Conservation (phyloP, 2,888 invertebrate genomes). For the Nezara viridula region DNA sequence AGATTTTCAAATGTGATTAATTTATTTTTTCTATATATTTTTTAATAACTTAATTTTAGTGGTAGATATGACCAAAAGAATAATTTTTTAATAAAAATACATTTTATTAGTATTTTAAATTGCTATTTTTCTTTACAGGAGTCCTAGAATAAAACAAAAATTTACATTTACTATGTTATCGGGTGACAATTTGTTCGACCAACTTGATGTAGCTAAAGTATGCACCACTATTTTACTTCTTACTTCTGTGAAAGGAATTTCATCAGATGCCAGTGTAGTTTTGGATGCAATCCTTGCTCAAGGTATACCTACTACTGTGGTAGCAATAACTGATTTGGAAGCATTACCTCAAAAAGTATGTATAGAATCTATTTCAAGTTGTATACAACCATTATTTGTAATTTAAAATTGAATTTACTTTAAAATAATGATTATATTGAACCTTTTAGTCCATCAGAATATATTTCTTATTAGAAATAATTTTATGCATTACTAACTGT, state of each 20-base stretch:
- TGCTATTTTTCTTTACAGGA: constrained; percentile 71
- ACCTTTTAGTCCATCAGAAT: too few species aligned
- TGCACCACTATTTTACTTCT: constrained; percentile 88
- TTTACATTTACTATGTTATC: constrained; percentile 85
- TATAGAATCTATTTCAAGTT: not conserved
- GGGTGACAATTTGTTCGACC: constrained; percentile 79
- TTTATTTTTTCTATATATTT: too few species aligned
- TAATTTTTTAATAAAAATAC: too few species aligned
- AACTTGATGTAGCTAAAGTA: constrained; percentile 87
- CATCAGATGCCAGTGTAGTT: constrained; percentile 28
- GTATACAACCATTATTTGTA: not conserved
- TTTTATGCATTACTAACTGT: too few species aligned
- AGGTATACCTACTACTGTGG: constrained; percentile 83
- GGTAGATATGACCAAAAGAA: too few species aligned
- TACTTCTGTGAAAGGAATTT: constrained; percentile 76
- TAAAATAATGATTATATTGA: not conserved
- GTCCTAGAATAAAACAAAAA: constrained; percentile 90
- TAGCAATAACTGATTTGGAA: constrained; percentile 82
- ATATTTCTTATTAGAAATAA: too few species aligned
- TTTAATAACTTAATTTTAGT: too few species aligned
- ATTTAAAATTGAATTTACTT: constrained; percentile 50
- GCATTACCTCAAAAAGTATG: constrained; percentile 77
- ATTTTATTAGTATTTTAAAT: not conserved
- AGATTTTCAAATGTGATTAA: too few species aligned
- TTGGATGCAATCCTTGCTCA: constrained; percentile 80